Percentiles rank a stretch among this genome's conserved stretches.
These are phyloP conservation scores for Thaleichthys pacificus DNA, from an alignment of 2,797 vertebrate species.

Conservation along the genomic window DNA sequence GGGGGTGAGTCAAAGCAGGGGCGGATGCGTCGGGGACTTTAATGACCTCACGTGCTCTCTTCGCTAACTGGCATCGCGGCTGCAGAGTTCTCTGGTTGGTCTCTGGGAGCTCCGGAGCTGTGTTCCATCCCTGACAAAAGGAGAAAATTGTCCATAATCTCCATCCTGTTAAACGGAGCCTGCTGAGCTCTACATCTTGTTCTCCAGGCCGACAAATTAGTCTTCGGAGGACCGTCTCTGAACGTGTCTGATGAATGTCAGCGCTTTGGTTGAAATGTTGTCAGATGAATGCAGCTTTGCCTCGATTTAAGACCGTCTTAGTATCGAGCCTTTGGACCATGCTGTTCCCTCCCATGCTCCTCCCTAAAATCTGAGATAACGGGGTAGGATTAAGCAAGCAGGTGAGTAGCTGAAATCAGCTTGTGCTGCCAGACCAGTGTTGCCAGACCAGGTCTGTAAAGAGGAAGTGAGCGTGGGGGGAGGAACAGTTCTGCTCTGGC, in stretches of 20 bases:
- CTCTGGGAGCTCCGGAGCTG: slow-evolving; percentile 11
- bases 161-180: no score
- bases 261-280: slow-evolving; percentile 38
- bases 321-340: no score
- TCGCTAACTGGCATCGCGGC: slow-evolving; percentile 22
- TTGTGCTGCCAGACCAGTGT: no score
- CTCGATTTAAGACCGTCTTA: no score
- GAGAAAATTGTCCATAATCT: background rate
- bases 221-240: slow-evolving; percentile 46
- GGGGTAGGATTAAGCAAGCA: no score
- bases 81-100: slow-evolving; percentile 26
- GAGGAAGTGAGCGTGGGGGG: no score
- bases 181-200: no score
- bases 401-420: no score
- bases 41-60: slow-evolving; percentile 61
- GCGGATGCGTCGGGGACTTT: slow-evolving; percentile 51
- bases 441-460: no score
- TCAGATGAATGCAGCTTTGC: slow-evolving; percentile 24
- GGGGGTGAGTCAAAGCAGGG: slow-evolving; percentile 31
- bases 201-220: slow-evolving; percentile 14
- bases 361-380: no score
- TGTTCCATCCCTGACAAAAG: slow-evolving; percentile 13
- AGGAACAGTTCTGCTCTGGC: no score
- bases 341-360: no score
- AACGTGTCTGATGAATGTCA: slow-evolving; percentile 43